Evolutionary conservation across 1,140 invertebrate species (phyloP).

Genomic region (Euborellia annulipes): DNA sequence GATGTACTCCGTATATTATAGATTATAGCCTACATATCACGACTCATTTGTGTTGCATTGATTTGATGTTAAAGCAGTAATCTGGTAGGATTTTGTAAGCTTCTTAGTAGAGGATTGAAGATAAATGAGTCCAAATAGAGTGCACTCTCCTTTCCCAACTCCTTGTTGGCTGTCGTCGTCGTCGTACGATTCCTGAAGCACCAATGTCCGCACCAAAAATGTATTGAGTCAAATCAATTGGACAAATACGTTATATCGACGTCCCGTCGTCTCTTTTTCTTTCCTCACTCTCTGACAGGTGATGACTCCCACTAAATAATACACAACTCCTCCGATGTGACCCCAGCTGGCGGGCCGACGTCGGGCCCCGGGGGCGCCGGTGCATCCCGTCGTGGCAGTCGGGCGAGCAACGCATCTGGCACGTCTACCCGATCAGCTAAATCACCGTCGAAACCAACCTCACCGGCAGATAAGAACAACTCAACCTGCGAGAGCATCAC

Average conservation of each 20-base stretch:
- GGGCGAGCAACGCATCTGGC: slow-evolving; percentile 45
- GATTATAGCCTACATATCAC: too few species aligned
- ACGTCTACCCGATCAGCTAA: slow-evolving; percentile 35
- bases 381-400: slow-evolving; percentile 41
- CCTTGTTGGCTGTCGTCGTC: too few species aligned
- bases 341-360: slow-evolving; percentile 11
- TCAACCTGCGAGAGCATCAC: slow-evolving; percentile 37
- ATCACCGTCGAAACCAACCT: slow-evolving; percentile 14
- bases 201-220: too few species aligned
- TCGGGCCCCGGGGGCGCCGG: slow-evolving; percentile 39
- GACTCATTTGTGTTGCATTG: too few species aligned
- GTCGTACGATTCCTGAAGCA: too few species aligned
- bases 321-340: slow-evolving; percentile 2
- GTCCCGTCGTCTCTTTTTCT: slow-evolving; percentile 14
- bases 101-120: too few species aligned
- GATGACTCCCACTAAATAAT: slow-evolving; percentile 3
- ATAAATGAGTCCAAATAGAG: too few species aligned
- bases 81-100: too few species aligned
- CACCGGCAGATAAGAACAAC: too few species aligned
- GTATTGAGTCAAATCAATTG: slow-evolving; percentile 13
- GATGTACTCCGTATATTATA: too few species aligned
- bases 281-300: slow-evolving; percentile 13
- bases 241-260: slow-evolving; percentile 5
- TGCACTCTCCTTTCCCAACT: too few species aligned
- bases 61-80: too few species aligned